Evolutionary conservation across 2,797 vertebrate genomes (phyloP), one percentile per base, ranked within the genome.

Genomic region (Heliangelus exortis): DNA sequence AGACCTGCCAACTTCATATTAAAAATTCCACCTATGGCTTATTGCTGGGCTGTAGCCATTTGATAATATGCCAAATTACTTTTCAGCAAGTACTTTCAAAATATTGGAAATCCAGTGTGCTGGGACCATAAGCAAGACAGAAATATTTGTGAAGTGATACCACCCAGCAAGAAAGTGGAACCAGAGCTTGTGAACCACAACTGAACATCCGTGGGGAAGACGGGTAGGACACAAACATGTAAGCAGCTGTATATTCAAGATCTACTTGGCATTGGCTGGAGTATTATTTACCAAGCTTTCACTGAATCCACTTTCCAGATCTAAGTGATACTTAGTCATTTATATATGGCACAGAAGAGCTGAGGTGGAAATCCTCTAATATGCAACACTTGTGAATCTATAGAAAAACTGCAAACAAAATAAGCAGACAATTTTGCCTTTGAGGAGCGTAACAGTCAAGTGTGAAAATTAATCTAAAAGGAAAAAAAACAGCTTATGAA

Each of bases 41-140:
- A 76, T 63, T 79, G 59, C 87, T 94, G 91, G 63, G 48, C 28
- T 79, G 39, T 0, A 1, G 75, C 67, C 87, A 84, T 80, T 94
- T 95, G 92, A 77, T 57, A 83, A 48, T 41, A 85, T 20, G 91
- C 91, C 95, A 96, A 96, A 85, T 22, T 18, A 87, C 71, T 95
- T 94, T 71, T 84, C 81, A 93, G 75, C 22, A 87, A 94, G 31
- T 0, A 0, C 21, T 94, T 85, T 85, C 57, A 78, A 95, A 95
- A 83, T 81, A 67, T 16, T 53, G 59, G 63, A 80, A 94, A 91
- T 67, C 21, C 74, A 78, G 20, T 19, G 48, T 65, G 18, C 34
- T 73, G 51, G 63, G 71, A 89, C 48, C 47, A 31, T 34, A 51
- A 48, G 81, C 43, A 95, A 87, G 81, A 71, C 8, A 45, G 25